Conservation (phyloP, 2,888 invertebrate species). For the Molorchus minor region DNA sequence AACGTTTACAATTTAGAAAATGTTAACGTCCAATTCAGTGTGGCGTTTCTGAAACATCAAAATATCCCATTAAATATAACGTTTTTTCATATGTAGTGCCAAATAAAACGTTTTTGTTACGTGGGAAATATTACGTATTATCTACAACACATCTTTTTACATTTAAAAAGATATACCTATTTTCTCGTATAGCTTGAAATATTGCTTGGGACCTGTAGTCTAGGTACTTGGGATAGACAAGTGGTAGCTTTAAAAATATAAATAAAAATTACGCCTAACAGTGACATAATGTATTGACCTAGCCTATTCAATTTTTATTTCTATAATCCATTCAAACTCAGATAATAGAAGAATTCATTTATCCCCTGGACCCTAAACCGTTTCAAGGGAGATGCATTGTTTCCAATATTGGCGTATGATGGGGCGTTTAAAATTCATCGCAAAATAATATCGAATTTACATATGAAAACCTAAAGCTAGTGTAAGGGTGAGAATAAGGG, state of each 20-base stretch:
- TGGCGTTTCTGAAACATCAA: no score
- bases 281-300: background rate
- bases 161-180: no score
- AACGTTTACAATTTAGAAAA: no score
- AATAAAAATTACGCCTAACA: background rate
- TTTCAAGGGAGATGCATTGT: slow-evolving; percentile 11
- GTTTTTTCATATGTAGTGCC: no score
- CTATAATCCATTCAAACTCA: background rate
- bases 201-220: background rate
- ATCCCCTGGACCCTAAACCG: background rate
- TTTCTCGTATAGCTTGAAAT: background rate
- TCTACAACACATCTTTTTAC: no score
- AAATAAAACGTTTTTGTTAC: no score
- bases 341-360: slow-evolving; percentile 3
- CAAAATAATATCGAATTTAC: slow-evolving; percentile 25
- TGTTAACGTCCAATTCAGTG: no score
- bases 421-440: slow-evolving; percentile 20
- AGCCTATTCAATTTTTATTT: background rate
- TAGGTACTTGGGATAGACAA: background rate
- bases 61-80: no score
- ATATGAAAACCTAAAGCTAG: slow-evolving; percentile 22
- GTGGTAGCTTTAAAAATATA: background rate
- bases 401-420: slow-evolving; percentile 5
- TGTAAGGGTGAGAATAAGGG: slow-evolving; percentile 14
- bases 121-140: no score